Percentiles rank a stretch among this genome's conserved stretches.
phyloP scores from a whole-genome alignment of 2,113 vertebrate genomes.

The Bombycilla garrulus region DNA sequence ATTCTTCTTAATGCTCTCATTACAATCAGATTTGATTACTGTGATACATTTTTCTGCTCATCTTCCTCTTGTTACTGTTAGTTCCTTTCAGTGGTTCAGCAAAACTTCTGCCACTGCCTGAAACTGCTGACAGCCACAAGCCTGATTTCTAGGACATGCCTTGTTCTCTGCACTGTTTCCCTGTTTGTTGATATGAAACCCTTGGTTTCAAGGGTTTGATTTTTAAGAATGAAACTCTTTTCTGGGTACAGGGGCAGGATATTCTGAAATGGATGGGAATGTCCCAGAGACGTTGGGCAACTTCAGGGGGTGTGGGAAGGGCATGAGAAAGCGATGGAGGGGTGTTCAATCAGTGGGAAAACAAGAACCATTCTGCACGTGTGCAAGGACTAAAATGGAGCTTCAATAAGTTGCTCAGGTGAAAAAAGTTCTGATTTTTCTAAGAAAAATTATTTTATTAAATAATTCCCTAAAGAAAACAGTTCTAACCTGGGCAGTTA shows the following conservation, averaged over 20 bases:
- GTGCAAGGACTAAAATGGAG: background rate
- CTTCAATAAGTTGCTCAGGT: background rate
- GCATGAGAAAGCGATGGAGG: background rate
- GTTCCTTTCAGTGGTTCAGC: conserved; percentile 45
- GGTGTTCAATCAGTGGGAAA: background rate
- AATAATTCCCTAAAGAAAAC: background rate
- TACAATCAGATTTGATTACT: conserved; percentile 13
- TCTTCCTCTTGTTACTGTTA: conserved; percentile 11
- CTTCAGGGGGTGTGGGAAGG: background rate
- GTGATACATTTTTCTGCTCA: background rate
- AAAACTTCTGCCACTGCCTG: conserved; percentile 3
- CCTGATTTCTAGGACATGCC: background rate
- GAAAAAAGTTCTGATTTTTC: background rate
- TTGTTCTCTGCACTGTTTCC: background rate
- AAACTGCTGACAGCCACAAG: background rate
- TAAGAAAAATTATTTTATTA: background rate
- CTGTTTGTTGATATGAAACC: background rate
- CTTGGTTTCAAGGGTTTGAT: background rate
- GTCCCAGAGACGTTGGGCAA: background rate
- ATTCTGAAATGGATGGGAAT: background rate
- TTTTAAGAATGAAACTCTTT: conserved; percentile 50
- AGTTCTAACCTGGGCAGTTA: background rate
- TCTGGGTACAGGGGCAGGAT: background rate
- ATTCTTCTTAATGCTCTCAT: background rate
- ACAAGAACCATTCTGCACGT: background rate